These are phyloP conservation scores for Littorina saxatilis DNA, from an alignment of 1,140 invertebrate species.

Conservation along the genomic window DNA sequence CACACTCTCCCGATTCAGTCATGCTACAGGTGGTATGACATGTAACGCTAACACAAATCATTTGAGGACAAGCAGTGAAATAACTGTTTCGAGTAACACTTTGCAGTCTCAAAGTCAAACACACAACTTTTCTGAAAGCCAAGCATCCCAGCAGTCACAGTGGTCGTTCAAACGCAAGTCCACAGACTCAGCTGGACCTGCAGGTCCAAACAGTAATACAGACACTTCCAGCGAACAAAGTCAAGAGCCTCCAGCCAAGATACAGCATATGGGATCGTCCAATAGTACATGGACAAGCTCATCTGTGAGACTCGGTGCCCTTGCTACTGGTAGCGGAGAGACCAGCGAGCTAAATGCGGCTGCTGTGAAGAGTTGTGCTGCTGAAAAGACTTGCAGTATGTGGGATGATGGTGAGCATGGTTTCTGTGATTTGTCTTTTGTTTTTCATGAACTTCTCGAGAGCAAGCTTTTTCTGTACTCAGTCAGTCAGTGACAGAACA, in stretches of 20 bases:
- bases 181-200: background rate
- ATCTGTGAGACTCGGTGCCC: background rate
- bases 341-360: background rate
- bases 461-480: too few relatives aligned
- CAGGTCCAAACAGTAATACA: background rate
- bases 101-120: background rate
- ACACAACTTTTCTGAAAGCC: background rate
- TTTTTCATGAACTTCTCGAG: too few relatives aligned
- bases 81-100: too few relatives aligned
- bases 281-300: background rate
- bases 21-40: background rate
- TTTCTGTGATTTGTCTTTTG: too few relatives aligned
- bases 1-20: background rate
- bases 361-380: background rate
- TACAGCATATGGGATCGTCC: too few relatives aligned
- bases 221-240: background rate
- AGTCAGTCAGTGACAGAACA: too few relatives aligned
- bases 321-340: background rate
- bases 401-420: background rate
- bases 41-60: background rate
- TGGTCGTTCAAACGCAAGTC: conserved; percentile 1
- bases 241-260: background rate
- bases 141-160: background rate
- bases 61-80: too few relatives aligned
- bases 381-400: background rate